Evolutionary conservation across 2,888 invertebrate genomes (phyloP), one percentile per base, ranked within the genome.

Genomic region (Steinernema carpocapsae): DNA sequence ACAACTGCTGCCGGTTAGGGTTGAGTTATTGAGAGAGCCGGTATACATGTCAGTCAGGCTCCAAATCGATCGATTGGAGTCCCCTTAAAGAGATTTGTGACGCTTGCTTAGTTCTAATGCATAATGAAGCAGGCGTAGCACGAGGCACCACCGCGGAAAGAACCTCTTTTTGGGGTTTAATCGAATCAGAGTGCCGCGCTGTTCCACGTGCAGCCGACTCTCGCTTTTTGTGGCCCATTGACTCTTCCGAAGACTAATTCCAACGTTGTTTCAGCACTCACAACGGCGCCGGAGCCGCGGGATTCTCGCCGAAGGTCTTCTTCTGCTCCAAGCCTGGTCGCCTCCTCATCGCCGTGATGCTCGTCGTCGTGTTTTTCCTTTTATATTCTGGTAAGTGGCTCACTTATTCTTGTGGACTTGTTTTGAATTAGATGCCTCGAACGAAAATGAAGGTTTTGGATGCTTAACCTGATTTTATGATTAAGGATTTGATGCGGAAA

Each of bases 251-350:
- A 37, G 10, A 3, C 10, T 10, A 37, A 6, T 37, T 37, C 37
- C 10, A 10, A 3, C 10, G 4, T 37, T 37, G 37, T 52, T 64
- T 29, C 32, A 64, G 64, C 64, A 64, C 32, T 26, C 22, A 32
- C 32, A 64, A 64, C 64, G 64, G 64, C 64, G 37, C 37, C 37
- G 32, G 26, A 12, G 64, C 64, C 14, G 4, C 64, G 29, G 64
- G 64, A 29, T 71, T 74, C 32, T 72, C 52, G 51, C 56, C 52
- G 42, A 72, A 51, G 42, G 51, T 72, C n/a, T 32, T 72, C 42
- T 72, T 72, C 73, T 82, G 75, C 70, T 80, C 80, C n/a, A 74
- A 80, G 64, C 78, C 79, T 64, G 82, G 82, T 19, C 78, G 80
- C 72, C 72, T 78, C 59, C 74, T 76, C 73, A 52, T 80, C 24